A percentile compares a stretch with the other conserved stretches of the same genome.
Conservation (phyloP, 2,797 vertebrate genomes). For the Meriones psammophilus region DNA sequence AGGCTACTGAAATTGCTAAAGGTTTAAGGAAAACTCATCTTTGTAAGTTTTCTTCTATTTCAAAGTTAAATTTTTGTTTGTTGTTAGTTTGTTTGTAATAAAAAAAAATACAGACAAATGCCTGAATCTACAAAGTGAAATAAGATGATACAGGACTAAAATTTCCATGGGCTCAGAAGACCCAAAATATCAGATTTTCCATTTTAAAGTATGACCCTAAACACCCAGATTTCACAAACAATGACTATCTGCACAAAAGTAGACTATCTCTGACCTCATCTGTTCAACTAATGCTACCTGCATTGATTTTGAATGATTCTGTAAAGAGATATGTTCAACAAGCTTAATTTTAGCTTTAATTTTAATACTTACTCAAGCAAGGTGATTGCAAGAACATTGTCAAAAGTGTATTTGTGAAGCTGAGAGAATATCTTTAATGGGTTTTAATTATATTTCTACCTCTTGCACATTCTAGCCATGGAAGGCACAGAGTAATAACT, state of each 20-base stretch:
- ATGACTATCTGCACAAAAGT: not conserved
- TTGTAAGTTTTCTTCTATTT: conserved; percentile 31
- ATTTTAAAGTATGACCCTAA: not conserved
- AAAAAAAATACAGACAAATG: not conserved
- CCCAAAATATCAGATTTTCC: not conserved
- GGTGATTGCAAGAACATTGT: not conserved
- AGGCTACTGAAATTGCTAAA: not conserved
- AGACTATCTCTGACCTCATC: not conserved
- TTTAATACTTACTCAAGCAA: conserved; percentile 58
- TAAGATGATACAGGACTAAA: not conserved
- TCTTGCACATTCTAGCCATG: conserved; percentile 30
- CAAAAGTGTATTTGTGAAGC: conserved; percentile 42
- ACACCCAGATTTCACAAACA: not conserved
- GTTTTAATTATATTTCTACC: conserved; percentile 47
- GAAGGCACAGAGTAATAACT: conserved; percentile 69
- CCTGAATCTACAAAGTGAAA: not conserved
- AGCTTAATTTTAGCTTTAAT: conserved; percentile 51
- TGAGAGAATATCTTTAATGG: conserved; percentile 18
- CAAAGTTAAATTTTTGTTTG: not conserved
- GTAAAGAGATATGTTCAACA: not conserved
- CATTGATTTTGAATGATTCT: conserved; percentile 29
- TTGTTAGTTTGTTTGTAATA: not conserved
- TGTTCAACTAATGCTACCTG: not conserved
- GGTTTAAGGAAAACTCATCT: not conserved
- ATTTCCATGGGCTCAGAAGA: not conserved